Evolutionary conservation across 2,113 vertebrate genomes (phyloP), one percentile per base, ranked within the genome.

Genomic region (Petrocephalus zakoni): DNA sequence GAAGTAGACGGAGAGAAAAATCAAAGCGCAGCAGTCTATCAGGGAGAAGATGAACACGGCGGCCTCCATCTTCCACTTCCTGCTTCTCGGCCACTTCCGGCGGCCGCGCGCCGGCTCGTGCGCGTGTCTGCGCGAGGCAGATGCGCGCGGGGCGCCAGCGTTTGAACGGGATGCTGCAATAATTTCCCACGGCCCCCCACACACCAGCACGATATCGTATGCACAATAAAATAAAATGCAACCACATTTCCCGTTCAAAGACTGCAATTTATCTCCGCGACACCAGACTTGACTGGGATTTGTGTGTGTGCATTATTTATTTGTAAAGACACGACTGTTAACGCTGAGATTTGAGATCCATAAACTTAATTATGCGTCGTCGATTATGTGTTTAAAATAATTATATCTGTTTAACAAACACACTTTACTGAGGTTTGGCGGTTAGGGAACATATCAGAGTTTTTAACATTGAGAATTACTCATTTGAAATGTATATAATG

Each of bases 1-100:
- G 49, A 99, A 99, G 92, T 99, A 99, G 0, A 99, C 98, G 0
- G 98, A 97, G 13, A 99, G 96, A 89, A 99, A 99, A 92, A 99
- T 98, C 83, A 99, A 95, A n/a, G 96, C 95, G 86, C 97, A 99
- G 52, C 97, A 99, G 90, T 99, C 97, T 55, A 98, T 95, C 10
- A 99, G 95, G 0, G 98, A 98, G 84, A 98, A 94, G 86, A 99
- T 95, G 92, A 99, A 99, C 90, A 99, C 97, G 34, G 96, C 95
- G 53, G 97, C 97, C 94, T 99, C 98, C 97, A 99, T 98, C 89
- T 94, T 92, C 86, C 86, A 89, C 86, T 92, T 93, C 90, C 89
- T 88, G 58, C 22, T 85, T 55, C 25, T 37, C 22, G n/a, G 5
- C 29, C 49, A 88, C 29, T 83, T 86, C 91, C 90, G 89, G 82